These are phyloP conservation scores for Channa argus DNA, from an alignment of 2,113 vertebrate genomes.

Conservation along the genomic window DNA sequence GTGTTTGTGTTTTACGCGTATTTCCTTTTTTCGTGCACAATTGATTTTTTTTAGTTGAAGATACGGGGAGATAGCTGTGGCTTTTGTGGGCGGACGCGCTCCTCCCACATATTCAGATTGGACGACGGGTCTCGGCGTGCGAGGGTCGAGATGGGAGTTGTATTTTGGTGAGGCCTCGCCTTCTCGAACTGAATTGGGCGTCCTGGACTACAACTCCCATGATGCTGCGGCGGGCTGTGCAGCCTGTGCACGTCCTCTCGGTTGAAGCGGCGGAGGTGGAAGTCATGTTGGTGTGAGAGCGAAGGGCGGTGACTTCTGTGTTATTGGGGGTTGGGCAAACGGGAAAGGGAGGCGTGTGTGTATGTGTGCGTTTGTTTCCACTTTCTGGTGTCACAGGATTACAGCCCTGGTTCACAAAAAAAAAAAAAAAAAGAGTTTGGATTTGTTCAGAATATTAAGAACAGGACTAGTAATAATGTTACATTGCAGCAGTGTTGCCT, in stretches of 20 bases:
- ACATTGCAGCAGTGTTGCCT: not conserved
- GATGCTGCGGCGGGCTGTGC: constrained; percentile 20
- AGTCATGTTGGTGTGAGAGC: constrained; percentile 82
- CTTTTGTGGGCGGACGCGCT: constrained; percentile 85
- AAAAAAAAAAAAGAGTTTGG: not conserved
- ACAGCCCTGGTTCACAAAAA: constrained; percentile 7
- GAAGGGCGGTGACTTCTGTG: constrained; percentile 79
- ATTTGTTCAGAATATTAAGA: too few relatives aligned
- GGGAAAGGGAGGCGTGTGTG: constrained; percentile 76
- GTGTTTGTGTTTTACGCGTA: constrained; percentile 62
- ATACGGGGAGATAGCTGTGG: constrained; percentile 78
- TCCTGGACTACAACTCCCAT: constrained; percentile 76
- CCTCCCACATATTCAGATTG: constrained; percentile 88
- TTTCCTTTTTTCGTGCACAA: constrained; percentile 74
- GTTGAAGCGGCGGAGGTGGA: constrained; percentile 31
- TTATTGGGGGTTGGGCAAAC: constrained; percentile 83
- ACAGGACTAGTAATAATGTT: not conserved
- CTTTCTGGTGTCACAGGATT: constrained; percentile 31
- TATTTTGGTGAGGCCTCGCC: constrained; percentile 80
- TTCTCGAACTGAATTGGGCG: constrained; percentile 41
- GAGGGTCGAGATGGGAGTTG: constrained; percentile 84
- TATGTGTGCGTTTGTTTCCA: constrained; percentile 30
- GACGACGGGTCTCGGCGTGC: constrained; percentile 74
- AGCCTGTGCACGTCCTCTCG: not conserved
- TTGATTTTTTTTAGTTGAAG: constrained; percentile 70